Conservation (phyloP, 2,888 invertebrate genomes). For the Eilema caniola region DNA sequence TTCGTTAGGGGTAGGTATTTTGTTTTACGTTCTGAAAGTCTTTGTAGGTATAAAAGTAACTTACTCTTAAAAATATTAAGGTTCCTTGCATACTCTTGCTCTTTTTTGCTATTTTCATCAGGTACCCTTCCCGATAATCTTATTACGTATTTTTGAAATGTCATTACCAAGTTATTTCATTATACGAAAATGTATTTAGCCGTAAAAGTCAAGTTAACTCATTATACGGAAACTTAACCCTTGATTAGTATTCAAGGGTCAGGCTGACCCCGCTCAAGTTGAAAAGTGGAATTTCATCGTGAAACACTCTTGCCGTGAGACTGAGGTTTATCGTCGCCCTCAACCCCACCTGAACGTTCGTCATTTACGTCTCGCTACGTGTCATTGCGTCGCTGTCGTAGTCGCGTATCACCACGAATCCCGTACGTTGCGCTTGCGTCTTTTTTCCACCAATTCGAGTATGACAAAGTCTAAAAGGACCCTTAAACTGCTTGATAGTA, state of each 20-base stretch:
- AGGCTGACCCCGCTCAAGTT: constrained; percentile 4
- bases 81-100: too few species aligned
- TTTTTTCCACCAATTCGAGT: not conserved
- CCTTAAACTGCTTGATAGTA: too few species aligned
- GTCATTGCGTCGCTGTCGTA: too few species aligned
- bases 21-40: too few species aligned
- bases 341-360: not conserved
- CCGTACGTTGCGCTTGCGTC: not conserved
- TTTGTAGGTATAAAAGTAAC: too few species aligned
- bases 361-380: not conserved
- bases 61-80: too few species aligned
- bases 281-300: not conserved
- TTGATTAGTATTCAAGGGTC: constrained; percentile 1
- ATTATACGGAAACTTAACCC: constrained; percentile 4
- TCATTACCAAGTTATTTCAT: not conserved
- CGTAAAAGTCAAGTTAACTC: constrained; percentile 4
- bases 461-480: not conserved
- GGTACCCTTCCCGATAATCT: not conserved
- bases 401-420: too few species aligned
- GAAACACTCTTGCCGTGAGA: not conserved
- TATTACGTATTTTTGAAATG: not conserved
- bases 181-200: not conserved
- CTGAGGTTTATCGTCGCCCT: not conserved
- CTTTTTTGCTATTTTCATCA: not conserved
- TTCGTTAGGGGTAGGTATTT: too few species aligned